phyloP scores from a whole-genome alignment of 92 coral and sea anemone genomes.

The Phenganax marumi region DNA sequence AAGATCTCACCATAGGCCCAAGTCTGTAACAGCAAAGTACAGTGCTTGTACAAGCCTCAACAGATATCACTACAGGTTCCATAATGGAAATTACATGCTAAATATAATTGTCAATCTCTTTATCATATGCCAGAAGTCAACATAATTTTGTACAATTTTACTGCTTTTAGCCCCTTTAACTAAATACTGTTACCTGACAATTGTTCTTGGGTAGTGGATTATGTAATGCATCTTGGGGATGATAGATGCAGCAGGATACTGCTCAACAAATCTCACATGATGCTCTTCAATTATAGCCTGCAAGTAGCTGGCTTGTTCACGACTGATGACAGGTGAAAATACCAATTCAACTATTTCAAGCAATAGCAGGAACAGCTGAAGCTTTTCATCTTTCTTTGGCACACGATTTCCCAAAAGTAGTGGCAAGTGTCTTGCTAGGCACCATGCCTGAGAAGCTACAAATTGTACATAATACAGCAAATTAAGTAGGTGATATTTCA shows the following conservation, averaged over 20 bases:
- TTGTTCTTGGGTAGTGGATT: constrained; percentile 58
- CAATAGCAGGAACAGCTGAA: constrained; percentile 39
- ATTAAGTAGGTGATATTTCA: no score
- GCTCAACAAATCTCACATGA: constrained; percentile 50
- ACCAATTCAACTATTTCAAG: constrained; percentile 54
- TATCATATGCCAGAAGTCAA: no score
- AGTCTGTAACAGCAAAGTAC: constrained; percentile 36
- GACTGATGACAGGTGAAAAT: constrained; percentile 30
- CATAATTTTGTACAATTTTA: neutral
- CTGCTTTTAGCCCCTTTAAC: neutral
- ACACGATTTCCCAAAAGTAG: no score
- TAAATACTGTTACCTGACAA: constrained; percentile 39
- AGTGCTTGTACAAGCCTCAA: no score
- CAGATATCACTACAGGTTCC: no score
- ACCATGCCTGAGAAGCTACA: no score
- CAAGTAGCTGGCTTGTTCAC: constrained; percentile 13
- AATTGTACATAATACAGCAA: no score
- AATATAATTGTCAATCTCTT: neutral
- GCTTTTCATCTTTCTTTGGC: no score
- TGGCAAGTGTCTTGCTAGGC: no score
- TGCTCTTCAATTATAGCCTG: constrained; percentile 60
- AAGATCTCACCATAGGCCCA: constrained; percentile 63
- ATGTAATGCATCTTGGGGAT: constrained; percentile 69
- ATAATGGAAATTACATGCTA: neutral
- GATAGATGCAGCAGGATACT: constrained; percentile 59